Evolutionary conservation across 2,113 vertebrate genomes (phyloP).

Genomic region (Callocephalon fimbriatum): DNA sequence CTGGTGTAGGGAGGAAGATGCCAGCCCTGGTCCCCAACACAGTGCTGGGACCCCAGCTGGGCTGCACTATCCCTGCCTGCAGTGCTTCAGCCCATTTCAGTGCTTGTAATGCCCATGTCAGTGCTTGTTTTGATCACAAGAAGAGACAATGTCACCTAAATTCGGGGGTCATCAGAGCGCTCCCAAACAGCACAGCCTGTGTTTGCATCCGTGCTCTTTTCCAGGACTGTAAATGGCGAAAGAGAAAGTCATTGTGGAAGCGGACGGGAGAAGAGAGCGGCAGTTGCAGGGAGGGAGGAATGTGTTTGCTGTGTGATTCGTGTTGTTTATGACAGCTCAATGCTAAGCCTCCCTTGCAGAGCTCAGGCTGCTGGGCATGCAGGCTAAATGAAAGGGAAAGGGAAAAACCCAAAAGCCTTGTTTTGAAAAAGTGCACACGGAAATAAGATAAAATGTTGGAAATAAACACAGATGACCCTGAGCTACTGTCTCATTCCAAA

Average conservation of each 20-base stretch:
- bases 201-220: background rate
- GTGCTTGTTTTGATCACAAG: background rate
- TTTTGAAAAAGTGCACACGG: background rate
- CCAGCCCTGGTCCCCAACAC: background rate
- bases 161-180: fast-evolving
- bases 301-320: background rate
- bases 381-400: background rate
- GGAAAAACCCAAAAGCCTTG: background rate
- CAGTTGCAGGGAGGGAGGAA: background rate
- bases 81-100: background rate
- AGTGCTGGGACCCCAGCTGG: background rate
- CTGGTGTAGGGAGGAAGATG: background rate
- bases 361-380: background rate
- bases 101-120: background rate
- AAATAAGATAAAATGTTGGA: slow-evolving; percentile 52
- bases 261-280: background rate
- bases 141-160: background rate
- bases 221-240: background rate
- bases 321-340: background rate
- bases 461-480: slow-evolving; percentile 51
- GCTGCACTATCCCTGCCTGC: background rate
- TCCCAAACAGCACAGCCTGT: background rate
- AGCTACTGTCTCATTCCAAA: slow-evolving; percentile 40
- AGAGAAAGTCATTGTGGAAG: background rate
- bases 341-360: background rate